Evolutionary conservation across 2,888 invertebrate genomes (phyloP).

Genomic region (Caradrina clavipalpis): DNA sequence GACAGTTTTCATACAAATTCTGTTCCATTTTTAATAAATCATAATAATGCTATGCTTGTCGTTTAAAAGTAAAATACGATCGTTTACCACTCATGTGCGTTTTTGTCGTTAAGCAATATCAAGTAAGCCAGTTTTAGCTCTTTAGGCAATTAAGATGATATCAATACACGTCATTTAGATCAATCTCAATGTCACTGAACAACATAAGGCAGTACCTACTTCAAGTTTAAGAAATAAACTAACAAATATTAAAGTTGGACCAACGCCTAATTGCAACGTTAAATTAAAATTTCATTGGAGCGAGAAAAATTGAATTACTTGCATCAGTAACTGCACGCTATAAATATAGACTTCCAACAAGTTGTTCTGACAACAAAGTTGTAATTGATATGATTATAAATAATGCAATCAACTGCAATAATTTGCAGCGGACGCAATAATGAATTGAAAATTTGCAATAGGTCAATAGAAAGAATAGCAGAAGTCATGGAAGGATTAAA

Average conservation of each 20-base stretch:
- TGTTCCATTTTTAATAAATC: no score
- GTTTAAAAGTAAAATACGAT: background rate
- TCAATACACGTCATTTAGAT: constrained; percentile 29
- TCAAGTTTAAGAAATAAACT: constrained; percentile 23
- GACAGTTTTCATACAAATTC: no score
- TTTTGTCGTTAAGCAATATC: constrained; percentile 41
- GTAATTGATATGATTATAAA: constrained; percentile 56
- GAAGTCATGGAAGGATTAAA: constrained; percentile 11
- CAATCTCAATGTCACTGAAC: constrained; percentile 23
- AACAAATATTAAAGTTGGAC: constrained; percentile 28
- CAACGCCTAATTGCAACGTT: constrained; percentile 33
- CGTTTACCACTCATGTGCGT: constrained; percentile 2
- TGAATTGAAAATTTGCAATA: constrained; percentile 26
- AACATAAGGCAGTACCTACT: constrained; percentile 14
- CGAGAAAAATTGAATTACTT: constrained; percentile 40
- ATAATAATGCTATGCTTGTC: no score
- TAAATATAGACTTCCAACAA: constrained; percentile 36
- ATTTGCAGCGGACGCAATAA: constrained; percentile 30
- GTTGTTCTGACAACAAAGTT: constrained; percentile 40
- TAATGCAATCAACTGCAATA: constrained; percentile 49
- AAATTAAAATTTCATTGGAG: constrained; percentile 35
- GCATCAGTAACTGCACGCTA: constrained; percentile 44
- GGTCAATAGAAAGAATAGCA: constrained; percentile 17
- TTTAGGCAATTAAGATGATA: constrained; percentile 31
- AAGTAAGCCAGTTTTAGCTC: constrained; percentile 21